These are phyloP conservation scores for Zaprionus lachaisei DNA, from an alignment of 1,140 invertebrate species.

Conservation along the genomic window DNA sequence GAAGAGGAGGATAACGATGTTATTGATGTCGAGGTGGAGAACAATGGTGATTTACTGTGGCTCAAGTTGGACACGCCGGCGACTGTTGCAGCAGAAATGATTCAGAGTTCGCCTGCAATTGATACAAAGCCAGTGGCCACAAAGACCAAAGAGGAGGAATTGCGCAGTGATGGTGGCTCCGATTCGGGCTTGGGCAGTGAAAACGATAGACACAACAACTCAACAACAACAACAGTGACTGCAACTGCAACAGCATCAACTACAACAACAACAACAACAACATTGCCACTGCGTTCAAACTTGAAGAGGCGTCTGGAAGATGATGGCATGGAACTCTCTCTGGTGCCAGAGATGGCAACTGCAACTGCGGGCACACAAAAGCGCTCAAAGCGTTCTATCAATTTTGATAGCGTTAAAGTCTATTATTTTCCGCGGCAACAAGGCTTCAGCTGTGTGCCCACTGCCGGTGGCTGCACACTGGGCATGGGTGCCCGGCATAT, in stretches of 20 bases:
- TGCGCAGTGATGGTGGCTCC: conserved; percentile 91
- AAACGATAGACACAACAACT: conserved; percentile 49
- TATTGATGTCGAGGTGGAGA: conserved; percentile 58
- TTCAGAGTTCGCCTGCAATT: background rate
- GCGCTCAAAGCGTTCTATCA: conserved; percentile 91
- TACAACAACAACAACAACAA: background rate
- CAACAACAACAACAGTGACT: background rate
- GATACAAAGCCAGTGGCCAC: conserved; percentile 6
- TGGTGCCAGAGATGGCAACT: conserved; percentile 34
- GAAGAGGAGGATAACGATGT: conserved; percentile 50
- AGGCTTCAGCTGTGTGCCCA: conserved; percentile 99
- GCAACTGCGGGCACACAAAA: conserved; percentile 82
- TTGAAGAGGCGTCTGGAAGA: conserved; percentile 70
- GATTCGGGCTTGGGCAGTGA: conserved; percentile 91
- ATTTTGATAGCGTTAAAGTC: conserved; percentile 96
- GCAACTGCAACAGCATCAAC: conserved; percentile 7
- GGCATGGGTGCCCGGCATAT: conserved; percentile 97
- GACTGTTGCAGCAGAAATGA: background rate
- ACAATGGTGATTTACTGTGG: conserved; percentile 64
- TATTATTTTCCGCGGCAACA: conserved; percentile 98
- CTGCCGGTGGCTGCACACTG: conserved; percentile 97
- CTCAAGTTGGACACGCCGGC: conserved; percentile 48
- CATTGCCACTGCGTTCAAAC: conserved; percentile 65
- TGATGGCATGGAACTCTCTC: conserved; percentile 86
- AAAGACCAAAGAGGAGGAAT: conserved; percentile 85